Percentiles rank a stretch among this genome's conserved stretches.
Evolutionary conservation across 2,113 vertebrate species (phyloP).

Genomic region (Alexandromys fortis): DNA sequence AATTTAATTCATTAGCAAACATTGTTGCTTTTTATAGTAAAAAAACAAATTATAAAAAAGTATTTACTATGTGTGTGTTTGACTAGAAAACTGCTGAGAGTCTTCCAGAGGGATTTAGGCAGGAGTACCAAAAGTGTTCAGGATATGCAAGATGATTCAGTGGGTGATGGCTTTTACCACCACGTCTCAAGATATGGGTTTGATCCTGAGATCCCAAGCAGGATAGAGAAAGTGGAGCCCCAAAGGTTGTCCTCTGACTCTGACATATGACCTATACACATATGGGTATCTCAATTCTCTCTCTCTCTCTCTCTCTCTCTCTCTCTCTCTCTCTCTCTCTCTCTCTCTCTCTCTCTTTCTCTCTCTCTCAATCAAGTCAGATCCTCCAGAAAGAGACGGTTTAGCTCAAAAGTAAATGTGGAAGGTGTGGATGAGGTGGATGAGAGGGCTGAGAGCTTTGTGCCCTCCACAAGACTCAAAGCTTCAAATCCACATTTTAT

Average conservation of each 20-base stretch:
- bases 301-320: background rate
- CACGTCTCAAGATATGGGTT: background rate
- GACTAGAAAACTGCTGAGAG: background rate
- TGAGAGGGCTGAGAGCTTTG: background rate
- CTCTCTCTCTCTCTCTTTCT: background rate
- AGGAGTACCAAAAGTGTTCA: background rate
- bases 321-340: background rate
- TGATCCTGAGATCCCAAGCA: background rate
- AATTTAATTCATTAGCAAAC: slow-evolving; percentile 26
- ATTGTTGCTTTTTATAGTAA: background rate
- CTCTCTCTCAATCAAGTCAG: background rate
- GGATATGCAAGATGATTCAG: background rate
- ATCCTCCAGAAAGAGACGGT: background rate
- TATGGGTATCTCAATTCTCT: background rate
- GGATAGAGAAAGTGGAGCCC: background rate
- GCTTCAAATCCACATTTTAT: background rate
- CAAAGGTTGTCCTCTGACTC: background rate
- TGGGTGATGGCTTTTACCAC: background rate
- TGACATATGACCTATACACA: background rate
- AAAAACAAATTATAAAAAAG: background rate
- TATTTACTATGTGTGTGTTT: background rate
- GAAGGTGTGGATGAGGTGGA: background rate
- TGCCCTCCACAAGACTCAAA: background rate
- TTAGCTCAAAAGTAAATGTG: background rate
- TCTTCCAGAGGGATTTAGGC: background rate